Evolutionary conservation across 2,888 invertebrate species (phyloP).

Genomic region (Amaurobius ferox): DNA sequence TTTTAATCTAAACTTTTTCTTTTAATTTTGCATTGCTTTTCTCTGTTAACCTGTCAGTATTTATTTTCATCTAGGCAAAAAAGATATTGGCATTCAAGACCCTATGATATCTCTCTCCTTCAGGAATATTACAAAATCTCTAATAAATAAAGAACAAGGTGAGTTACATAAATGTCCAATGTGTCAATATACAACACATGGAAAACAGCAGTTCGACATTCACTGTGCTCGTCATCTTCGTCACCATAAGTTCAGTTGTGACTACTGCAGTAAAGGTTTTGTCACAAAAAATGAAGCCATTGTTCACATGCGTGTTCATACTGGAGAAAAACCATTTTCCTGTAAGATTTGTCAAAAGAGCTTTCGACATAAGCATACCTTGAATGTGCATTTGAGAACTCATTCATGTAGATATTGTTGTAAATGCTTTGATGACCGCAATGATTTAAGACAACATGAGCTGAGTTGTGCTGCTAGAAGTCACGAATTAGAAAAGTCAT

Average conservation of each 20-base stretch:
- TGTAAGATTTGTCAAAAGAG: slow-evolving; percentile 53
- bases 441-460: slow-evolving; percentile 41
- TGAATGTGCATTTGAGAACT: slow-evolving; percentile 63
- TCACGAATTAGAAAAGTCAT: too few relatives aligned
- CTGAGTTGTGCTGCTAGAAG: slow-evolving; percentile 18
- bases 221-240: slow-evolving; percentile 59
- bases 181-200: slow-evolving; percentile 56
- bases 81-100: slow-evolving; percentile 38
- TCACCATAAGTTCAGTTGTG: slow-evolving; percentile 59
- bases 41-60: neutral
- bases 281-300: slow-evolving; percentile 65
- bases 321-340: slow-evolving; percentile 55
- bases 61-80: neutral
- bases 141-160: slow-evolving; percentile 24
- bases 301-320: slow-evolving; percentile 64
- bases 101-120: slow-evolving; percentile 56
- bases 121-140: slow-evolving; percentile 49
- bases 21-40: neutral
- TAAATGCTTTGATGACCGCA: slow-evolving; percentile 44
- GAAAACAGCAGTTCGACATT: slow-evolving; percentile 63
- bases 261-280: slow-evolving; percentile 59
- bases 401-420: slow-evolving; percentile 52
- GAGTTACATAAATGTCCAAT: slow-evolving; percentile 52
- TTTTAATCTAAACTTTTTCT: too few relatives aligned
- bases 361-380: slow-evolving; percentile 62